Percentiles rank a stretch among this genome's conserved stretches.
phyloP scores from a whole-genome alignment of 2,888 invertebrate species.

The Drosophila birchii region DNA sequence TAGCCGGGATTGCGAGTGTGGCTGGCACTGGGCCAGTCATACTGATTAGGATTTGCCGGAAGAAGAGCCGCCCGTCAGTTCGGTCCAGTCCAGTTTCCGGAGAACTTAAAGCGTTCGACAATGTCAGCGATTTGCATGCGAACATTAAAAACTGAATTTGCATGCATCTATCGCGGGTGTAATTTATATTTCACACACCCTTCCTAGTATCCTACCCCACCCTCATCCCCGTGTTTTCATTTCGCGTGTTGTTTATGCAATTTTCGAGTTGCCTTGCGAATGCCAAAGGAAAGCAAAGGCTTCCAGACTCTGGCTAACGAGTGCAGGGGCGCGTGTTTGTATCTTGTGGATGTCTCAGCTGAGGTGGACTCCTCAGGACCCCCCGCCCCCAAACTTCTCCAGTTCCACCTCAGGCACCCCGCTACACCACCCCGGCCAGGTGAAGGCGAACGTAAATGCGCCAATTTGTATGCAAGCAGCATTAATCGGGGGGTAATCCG shows the following conservation, averaged over 20 bases:
- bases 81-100: slow-evolving; percentile 21
- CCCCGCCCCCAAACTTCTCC: neutral
- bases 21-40: slow-evolving; percentile 58
- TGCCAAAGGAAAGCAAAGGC: slow-evolving; percentile 55
- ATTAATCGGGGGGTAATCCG: slow-evolving; percentile 78
- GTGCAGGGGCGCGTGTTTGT: slow-evolving; percentile 68
- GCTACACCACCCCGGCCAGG: slow-evolving; percentile 8
- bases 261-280: slow-evolving; percentile 63
- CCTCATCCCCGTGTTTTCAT: slow-evolving; percentile 50
- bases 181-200: slow-evolving; percentile 70
- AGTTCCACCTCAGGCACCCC: neutral
- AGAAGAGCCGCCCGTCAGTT: slow-evolving; percentile 20
- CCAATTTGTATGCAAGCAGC: slow-evolving; percentile 78
- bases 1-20: slow-evolving; percentile 26
- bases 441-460: slow-evolving; percentile 64
- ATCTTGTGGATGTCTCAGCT: slow-evolving; percentile 64
- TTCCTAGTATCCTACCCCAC: neutral
- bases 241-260: slow-evolving; percentile 73
- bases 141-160: slow-evolving; percentile 56
- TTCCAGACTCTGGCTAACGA: slow-evolving; percentile 60
- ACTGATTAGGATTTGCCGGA: slow-evolving; percentile 61
- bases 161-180: slow-evolving; percentile 68
- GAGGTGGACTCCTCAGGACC: slow-evolving; percentile 17
- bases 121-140: slow-evolving; percentile 36
- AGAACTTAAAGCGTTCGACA: slow-evolving; percentile 34